phyloP scores from a whole-genome alignment of 2,113 vertebrate genomes.

The Bostrychus sinensis region DNA sequence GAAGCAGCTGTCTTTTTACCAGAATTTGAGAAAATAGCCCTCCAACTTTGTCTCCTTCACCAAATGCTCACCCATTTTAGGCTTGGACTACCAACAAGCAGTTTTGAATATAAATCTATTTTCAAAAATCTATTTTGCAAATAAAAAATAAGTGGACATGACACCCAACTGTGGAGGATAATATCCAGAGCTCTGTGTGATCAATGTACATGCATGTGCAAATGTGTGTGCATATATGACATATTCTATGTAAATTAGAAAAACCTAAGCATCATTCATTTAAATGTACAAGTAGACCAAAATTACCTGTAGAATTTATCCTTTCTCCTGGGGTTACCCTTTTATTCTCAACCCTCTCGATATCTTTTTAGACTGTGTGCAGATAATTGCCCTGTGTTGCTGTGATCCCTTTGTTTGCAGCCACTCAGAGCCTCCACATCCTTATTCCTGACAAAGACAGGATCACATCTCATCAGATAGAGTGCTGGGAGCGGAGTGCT shows the following conservation, averaged over 20 bases:
- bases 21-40: neutral
- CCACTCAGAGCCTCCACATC: constrained; percentile 31
- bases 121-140: too few species aligned
- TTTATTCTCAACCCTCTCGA: neutral
- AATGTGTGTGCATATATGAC: too few species aligned
- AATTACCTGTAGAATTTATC: too few species aligned
- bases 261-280: too few species aligned
- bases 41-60: neutral
- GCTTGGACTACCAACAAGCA: too few species aligned
- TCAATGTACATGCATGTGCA: too few species aligned
- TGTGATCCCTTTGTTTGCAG: constrained; percentile 43
- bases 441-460: constrained; percentile 48
- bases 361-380: constrained; percentile 12
- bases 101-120: too few species aligned
- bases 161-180: too few species aligned
- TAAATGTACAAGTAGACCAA: too few species aligned
- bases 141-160: too few species aligned
- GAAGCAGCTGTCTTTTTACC: neutral
- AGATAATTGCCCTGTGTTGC: constrained; percentile 39
- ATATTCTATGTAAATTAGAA: too few species aligned
- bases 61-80: neutral
- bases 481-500: constrained; percentile 30
- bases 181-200: too few species aligned
- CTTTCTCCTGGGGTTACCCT: neutral
- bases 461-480: constrained; percentile 50